Evolutionary conservation across 2,797 vertebrate genomes (phyloP).

Genomic region (Cottoperca gobio): DNA sequence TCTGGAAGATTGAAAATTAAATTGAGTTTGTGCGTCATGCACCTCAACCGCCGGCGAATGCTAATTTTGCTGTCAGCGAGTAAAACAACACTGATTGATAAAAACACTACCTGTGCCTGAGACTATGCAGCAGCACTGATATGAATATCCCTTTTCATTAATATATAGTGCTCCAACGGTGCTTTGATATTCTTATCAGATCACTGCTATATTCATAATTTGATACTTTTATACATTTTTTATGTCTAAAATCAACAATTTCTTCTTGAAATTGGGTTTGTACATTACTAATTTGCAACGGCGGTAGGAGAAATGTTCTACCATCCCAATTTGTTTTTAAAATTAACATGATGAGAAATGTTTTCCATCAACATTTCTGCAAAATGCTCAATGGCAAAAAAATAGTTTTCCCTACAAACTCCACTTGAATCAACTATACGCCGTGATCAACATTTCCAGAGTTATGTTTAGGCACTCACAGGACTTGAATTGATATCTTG

Average conservation of each 20-base stretch:
- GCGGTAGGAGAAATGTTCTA: neutral
- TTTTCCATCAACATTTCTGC: neutral
- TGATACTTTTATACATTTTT: neutral
- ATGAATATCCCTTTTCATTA: slow-evolving; percentile 11
- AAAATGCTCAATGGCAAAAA: neutral
- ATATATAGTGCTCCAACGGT: neutral
- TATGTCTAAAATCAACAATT: neutral
- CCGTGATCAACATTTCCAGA: neutral
- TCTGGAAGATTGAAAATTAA: slow-evolving; percentile 64
- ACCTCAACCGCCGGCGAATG: slow-evolving; percentile 33
- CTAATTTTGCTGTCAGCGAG: slow-evolving; percentile 37
- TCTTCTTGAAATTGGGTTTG: neutral
- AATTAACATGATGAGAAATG: neutral
- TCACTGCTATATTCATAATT: neutral
- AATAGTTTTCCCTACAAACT: neutral
- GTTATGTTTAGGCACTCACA: neutral
- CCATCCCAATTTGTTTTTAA: neutral
- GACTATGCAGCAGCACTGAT: slow-evolving; percentile 14
- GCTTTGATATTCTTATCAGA: slow-evolving; percentile 3
- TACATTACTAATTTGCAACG: neutral
- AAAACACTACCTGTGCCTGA: slow-evolving; percentile 12
- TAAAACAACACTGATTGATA: slow-evolving; percentile 15
- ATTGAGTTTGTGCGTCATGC: slow-evolving; percentile 57
- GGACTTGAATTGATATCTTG: neutral
- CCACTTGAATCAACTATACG: neutral